Conservation (phyloP, 2,113 vertebrate genomes). For the Hyperoodon ampullatus region DNA sequence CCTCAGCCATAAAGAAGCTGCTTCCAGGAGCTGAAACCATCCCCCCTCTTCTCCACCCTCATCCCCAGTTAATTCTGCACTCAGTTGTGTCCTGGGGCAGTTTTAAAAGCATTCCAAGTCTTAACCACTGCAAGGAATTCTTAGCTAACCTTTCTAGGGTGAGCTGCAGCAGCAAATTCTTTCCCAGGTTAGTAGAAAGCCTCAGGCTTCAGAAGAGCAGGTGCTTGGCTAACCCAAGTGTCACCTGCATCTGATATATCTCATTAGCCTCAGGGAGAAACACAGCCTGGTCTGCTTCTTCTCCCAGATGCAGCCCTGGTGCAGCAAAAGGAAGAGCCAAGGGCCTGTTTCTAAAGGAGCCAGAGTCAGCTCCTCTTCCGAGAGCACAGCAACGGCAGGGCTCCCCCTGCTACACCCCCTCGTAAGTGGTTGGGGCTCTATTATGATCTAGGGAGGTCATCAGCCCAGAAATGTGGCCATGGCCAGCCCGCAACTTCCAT, state of each 20-base stretch:
- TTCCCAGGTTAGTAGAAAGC: conserved; percentile 81
- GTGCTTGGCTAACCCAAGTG: conserved; percentile 83
- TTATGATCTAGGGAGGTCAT: background rate
- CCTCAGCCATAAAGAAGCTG: background rate
- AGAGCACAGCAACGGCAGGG: background rate
- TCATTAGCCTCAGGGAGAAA: conserved; percentile 73
- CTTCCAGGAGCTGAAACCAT: background rate
- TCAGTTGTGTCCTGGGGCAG: conserved; percentile 52
- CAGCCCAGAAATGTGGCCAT: too few species aligned
- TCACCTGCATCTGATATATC: conserved; percentile 84
- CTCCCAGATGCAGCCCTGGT: background rate
- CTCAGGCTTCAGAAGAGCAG: conserved; percentile 82
- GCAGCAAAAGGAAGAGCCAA: background rate
- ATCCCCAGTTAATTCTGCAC: background rate
- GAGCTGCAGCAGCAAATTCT: conserved; percentile 82
- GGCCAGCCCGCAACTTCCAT: background rate
- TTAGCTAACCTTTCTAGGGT: conserved; percentile 66
- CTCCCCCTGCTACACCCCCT: rapidly evolving
- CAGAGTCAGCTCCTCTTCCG: background rate
- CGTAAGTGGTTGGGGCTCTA: rapidly evolving
- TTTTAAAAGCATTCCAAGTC: conserved; percentile 75
- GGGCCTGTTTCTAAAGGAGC: background rate
- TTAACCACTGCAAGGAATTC: conserved; percentile 62
- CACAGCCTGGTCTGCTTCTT: conserved; percentile 53
- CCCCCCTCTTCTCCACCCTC: background rate